A percentile compares a stretch with the other conserved stretches of the same genome.
These are phyloP conservation scores for Oxycera nigricornis DNA, from an alignment of 2,888 invertebrate species.

Conservation along the genomic window DNA sequence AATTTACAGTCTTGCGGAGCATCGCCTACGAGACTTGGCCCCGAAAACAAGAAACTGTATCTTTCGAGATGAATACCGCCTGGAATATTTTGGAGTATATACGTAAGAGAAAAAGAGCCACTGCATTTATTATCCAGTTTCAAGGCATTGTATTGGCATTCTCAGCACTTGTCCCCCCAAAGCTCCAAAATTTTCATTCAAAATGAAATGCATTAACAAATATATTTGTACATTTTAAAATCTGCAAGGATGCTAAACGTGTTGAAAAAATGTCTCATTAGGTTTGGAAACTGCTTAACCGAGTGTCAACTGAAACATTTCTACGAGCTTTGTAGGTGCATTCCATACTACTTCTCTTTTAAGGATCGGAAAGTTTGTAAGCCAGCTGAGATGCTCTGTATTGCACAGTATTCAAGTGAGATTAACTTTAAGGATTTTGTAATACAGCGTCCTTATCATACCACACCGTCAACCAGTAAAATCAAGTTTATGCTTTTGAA, in stretches of 20 bases:
- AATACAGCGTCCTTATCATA: background rate
- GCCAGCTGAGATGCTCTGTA: constrained; percentile 15
- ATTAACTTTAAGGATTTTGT: constrained; percentile 5
- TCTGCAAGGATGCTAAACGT: no score
- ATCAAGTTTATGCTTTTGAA: background rate
- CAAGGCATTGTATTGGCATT: no score
- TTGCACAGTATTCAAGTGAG: constrained; percentile 21
- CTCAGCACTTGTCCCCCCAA: no score
- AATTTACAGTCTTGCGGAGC: background rate
- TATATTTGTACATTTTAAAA: background rate
- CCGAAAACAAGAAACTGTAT: constrained; percentile 7
- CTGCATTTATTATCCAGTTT: no score
- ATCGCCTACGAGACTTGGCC: constrained; percentile 1
- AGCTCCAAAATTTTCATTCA: background rate
- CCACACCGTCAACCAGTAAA: background rate
- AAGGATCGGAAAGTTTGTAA: background rate
- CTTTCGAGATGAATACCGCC: constrained; percentile 17
- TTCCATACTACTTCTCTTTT: constrained; percentile 37
- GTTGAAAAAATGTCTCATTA: constrained; percentile 22
- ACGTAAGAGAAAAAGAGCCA: no score
- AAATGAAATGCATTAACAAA: background rate
- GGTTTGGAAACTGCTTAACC: constrained; percentile 42
- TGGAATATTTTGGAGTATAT: constrained; percentile 22
- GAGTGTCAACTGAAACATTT: constrained; percentile 41
- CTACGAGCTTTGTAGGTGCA: constrained; percentile 35